Conservation (phyloP, 2,888 invertebrate genomes). For the Cenopis cana region DNA sequence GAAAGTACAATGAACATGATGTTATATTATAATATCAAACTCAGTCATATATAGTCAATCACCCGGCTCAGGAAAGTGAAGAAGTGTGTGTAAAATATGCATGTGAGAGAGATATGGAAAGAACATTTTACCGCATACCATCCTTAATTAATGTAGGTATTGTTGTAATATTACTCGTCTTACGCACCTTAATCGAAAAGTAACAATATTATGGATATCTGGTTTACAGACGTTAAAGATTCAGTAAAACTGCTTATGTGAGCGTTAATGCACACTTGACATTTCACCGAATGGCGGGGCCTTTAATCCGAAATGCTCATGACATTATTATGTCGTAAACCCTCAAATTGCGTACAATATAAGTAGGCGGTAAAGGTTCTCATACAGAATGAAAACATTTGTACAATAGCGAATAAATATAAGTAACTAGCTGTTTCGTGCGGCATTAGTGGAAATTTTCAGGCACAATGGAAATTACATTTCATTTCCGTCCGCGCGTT, state of each 20-base stretch:
- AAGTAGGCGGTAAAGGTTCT: constrained; percentile 31
- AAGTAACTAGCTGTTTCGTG: constrained; percentile 46
- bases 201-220: constrained; percentile 20
- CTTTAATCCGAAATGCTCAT: constrained; percentile 29
- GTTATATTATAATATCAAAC: too few species aligned
- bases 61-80: too few species aligned
- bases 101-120: too few species aligned
- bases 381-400: constrained; percentile 39
- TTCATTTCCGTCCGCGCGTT: constrained; percentile 73
- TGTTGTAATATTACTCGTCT: neutral
- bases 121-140: too few species aligned
- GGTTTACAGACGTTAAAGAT: constrained; percentile 17
- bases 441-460: constrained; percentile 55
- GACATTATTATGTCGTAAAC: constrained; percentile 28
- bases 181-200: neutral
- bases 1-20: too few species aligned
- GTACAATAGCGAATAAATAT: constrained; percentile 28
- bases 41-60: too few species aligned
- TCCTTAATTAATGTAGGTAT: too few species aligned
- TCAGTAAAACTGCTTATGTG: constrained; percentile 5
- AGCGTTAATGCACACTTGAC: constrained; percentile 32
- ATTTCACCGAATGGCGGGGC: constrained; percentile 21
- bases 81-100: too few species aligned
- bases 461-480: constrained; percentile 71
- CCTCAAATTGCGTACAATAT: constrained; percentile 26